These are phyloP conservation scores for Smutsia gigantea DNA, from an alignment of 2,797 vertebrate species.

Conservation along the genomic window DNA sequence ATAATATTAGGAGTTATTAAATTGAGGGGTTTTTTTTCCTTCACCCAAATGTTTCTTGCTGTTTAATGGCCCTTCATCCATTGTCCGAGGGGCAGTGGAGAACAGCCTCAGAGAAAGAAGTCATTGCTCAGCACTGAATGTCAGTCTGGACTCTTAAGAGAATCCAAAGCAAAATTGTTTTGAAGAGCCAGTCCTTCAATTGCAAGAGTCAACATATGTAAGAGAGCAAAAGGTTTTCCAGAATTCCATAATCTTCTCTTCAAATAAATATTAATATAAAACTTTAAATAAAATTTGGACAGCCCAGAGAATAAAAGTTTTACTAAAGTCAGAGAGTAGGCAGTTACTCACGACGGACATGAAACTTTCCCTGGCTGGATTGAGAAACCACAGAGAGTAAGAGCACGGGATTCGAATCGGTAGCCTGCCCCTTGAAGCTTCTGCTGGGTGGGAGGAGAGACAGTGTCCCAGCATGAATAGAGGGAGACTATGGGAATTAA, in stretches of 20 bases:
- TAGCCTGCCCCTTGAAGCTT: neutral
- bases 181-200: neutral
- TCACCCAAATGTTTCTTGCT: neutral
- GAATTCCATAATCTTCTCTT: constrained; percentile 18
- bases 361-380: neutral
- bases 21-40: neutral
- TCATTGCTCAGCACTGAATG: neutral
- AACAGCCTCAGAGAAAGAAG: neutral
- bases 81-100: neutral
- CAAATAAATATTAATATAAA: neutral
- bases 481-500: no score
- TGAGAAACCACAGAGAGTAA: neutral
- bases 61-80: neutral
- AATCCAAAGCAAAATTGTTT: neutral
- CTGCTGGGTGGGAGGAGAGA: neutral
- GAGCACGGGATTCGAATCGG: fast-evolving
- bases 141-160: neutral
- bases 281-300: neutral
- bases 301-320: neutral
- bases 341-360: neutral
- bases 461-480: no score
- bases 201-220: neutral
- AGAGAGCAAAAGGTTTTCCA: neutral
- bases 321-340: neutral
- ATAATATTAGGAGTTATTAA: neutral